Percentiles rank a stretch among this genome's conserved stretches.
Evolutionary conservation across 2,113 vertebrate genomes (phyloP).

Genomic region (Hippopotamus amphibius): DNA sequence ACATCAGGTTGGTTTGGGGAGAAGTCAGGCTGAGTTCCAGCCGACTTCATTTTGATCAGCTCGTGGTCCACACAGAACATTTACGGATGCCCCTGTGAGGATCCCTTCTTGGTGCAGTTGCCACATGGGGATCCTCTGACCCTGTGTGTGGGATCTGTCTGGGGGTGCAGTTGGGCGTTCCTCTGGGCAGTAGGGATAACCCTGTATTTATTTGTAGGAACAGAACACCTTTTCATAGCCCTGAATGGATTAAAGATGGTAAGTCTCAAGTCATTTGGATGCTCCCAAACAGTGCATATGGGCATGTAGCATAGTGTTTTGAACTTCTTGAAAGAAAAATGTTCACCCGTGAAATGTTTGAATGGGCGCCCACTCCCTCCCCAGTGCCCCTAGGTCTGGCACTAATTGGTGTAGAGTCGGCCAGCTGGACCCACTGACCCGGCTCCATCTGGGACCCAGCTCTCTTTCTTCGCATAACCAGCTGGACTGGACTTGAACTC

Average conservation of each 20-base stretch:
- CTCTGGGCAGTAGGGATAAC: neutral
- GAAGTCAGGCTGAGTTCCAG: neutral
- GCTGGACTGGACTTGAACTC: neutral
- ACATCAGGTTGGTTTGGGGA: neutral
- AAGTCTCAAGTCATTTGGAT: neutral
- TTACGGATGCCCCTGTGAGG: rapidly evolving
- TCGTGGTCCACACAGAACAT: neutral
- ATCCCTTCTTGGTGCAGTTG: neutral
- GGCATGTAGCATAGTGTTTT: rapidly evolving
- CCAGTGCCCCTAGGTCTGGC: neutral
- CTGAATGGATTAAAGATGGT: neutral
- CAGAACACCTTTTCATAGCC: neutral
- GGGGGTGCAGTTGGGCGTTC: neutral
- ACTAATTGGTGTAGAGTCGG: neutral
- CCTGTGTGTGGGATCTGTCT: neutral
- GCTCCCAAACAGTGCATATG: neutral
- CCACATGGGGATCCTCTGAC: neutral
- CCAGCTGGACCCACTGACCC: neutral
- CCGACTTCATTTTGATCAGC: neutral
- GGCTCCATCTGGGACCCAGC: neutral
- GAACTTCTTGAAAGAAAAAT: neutral
- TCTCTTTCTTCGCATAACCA: neutral
- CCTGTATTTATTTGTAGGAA: neutral
- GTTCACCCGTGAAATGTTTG: neutral
- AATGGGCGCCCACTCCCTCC: neutral